These are phyloP conservation scores for Scaptomyza flava DNA, from an alignment of 2,888 invertebrate genomes.

Conservation along the genomic window DNA sequence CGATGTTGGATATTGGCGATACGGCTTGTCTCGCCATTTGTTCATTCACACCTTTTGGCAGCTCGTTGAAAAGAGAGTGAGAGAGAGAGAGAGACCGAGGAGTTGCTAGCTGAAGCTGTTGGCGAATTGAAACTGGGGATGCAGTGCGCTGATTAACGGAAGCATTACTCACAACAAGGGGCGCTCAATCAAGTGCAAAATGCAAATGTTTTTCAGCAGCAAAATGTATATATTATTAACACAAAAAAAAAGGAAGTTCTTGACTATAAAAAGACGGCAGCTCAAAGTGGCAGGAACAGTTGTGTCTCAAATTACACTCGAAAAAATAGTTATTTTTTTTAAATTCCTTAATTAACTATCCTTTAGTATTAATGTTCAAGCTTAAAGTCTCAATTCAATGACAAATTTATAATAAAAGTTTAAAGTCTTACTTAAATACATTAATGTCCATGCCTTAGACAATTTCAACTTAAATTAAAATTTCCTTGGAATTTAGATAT, in stretches of 20 bases:
- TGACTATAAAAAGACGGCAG: conserved; percentile 56
- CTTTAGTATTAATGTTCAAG: too few species aligned
- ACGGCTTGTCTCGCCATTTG: conserved; percentile 53
- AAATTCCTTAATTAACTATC: too few species aligned
- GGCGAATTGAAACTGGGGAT: not conserved
- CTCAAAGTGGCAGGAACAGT: conserved; percentile 16
- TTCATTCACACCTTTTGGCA: conserved; percentile 75
- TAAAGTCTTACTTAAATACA: too few species aligned
- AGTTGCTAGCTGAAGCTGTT: not conserved
- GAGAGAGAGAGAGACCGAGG: not conserved
- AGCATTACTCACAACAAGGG: conserved; percentile 64
- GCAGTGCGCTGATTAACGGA: conserved; percentile 68
- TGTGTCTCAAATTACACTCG: not conserved
- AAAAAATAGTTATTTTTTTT: too few species aligned
- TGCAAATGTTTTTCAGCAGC: conserved; percentile 59
- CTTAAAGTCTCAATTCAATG: too few species aligned
- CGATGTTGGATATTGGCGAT: conserved; percentile 39
- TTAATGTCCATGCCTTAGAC: too few species aligned
- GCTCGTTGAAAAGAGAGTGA: not conserved
- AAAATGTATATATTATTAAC: conserved; percentile 57
- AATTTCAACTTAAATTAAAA: too few species aligned
- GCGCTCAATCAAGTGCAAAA: conserved; percentile 72
- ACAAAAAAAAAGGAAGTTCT: conserved; percentile 56
- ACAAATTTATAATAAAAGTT: too few species aligned
- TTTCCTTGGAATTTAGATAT: too few species aligned